Conservation (phyloP, 1,140 invertebrate species). For the Sminthurides bifidus region DNA sequence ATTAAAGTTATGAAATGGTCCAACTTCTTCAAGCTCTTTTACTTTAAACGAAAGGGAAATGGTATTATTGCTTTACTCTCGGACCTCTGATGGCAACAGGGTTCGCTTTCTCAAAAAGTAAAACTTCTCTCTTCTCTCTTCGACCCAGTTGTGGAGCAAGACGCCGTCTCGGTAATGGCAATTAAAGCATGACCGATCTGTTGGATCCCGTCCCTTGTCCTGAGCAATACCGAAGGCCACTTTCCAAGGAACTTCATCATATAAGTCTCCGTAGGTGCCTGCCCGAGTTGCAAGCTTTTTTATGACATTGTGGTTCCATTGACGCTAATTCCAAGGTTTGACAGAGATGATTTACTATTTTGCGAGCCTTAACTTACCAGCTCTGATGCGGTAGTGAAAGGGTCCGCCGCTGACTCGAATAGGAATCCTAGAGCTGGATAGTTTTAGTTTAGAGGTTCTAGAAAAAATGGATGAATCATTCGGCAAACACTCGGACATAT, state of each 20-base stretch:
- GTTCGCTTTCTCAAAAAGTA: background rate
- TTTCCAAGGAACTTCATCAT: conserved; percentile 22
- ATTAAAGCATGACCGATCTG: background rate
- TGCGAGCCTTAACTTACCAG: background rate
- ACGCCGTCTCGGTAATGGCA: conserved; percentile 8
- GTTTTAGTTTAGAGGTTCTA: too few relatives aligned
- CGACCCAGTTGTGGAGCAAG: conserved; percentile 17
- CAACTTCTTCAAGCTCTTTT: too few relatives aligned
- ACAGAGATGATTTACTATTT: background rate
- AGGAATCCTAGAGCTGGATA: too few relatives aligned
- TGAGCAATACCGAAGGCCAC: conserved; percentile 4
- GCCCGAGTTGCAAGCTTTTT: too few relatives aligned
- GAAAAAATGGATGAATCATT: too few relatives aligned
- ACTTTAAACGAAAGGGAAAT: too few relatives aligned
- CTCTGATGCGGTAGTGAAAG: conserved; percentile 7
- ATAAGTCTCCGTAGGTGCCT: conserved; percentile 20
- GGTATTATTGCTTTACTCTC: too few relatives aligned
- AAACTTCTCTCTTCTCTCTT: conserved; percentile 7
- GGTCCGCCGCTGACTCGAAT: conserved; percentile 2
- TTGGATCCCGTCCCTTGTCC: background rate
- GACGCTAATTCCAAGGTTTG: background rate
- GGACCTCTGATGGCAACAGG: conserved; percentile 12
- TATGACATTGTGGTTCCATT: too few relatives aligned
- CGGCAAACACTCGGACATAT: too few relatives aligned
- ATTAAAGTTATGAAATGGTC: too few relatives aligned